Percentiles rank a stretch among this genome's conserved stretches.
phyloP scores from a whole-genome alignment of 2,113 vertebrate genomes.

The Percina caprodes region DNA sequence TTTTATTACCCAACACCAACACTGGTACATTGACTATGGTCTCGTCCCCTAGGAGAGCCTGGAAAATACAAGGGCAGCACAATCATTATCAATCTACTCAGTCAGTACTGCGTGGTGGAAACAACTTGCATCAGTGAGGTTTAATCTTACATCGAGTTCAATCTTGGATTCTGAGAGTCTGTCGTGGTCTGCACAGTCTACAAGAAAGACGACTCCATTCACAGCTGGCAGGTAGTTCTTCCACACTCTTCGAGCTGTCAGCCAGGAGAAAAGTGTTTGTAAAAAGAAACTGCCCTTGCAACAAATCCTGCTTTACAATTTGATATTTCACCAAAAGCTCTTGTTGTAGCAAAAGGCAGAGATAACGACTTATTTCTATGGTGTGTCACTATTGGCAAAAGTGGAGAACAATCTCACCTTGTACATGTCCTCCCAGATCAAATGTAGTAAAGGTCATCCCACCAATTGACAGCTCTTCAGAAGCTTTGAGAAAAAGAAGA shows the following conservation, averaged over 20 bases:
- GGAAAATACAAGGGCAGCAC: constrained; percentile 3
- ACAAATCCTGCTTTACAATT: not conserved
- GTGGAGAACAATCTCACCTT: constrained; percentile 84
- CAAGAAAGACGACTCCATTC: constrained; percentile 95
- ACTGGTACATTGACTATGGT: constrained; percentile 95
- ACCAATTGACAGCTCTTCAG: constrained; percentile 96
- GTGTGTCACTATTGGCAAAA: not conserved
- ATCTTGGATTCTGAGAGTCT: constrained; percentile 93
- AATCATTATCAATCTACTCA: not conserved
- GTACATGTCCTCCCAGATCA: constrained; percentile 94
- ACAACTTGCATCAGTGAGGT: not conserved
- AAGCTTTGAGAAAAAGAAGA: constrained; percentile 82
- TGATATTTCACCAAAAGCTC: not conserved
- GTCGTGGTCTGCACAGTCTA: constrained; percentile 94
- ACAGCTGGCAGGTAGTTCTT: constrained; percentile 98
- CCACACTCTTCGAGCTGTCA: constrained; percentile 94
- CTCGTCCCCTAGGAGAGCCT: constrained; percentile 95
- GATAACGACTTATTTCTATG: not conserved
- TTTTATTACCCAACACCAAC: constrained; percentile 97
- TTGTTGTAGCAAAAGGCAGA: too few species aligned
- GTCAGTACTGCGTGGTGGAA: not conserved
- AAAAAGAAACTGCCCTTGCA: not conserved
- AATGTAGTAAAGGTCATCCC: constrained; percentile 98
- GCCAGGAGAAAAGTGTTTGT: not conserved
- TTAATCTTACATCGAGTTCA: constrained; percentile 92